Base-by-base conservation (phyloP, 2,888 invertebrate species). In the Neoascia interrupta region DNA sequence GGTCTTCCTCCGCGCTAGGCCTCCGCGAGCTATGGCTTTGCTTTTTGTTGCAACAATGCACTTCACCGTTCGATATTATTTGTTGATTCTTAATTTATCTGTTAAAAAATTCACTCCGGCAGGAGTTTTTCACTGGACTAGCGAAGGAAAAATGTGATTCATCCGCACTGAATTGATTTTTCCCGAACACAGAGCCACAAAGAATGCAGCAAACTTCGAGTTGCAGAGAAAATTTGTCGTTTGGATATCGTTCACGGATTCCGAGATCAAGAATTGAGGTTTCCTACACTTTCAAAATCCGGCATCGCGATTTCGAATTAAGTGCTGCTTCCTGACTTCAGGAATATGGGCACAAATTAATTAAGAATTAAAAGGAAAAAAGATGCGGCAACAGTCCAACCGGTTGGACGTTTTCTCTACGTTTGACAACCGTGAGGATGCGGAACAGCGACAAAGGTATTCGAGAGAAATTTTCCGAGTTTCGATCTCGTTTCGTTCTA, bases 91-190 rank as follows among this genome's bases (percentile, higher is more conserved):
- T 5, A 26, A 26, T 26, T n/a, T 31, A 45, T 69, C 39, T 43
- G 34, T 61, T 68, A 39, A 69, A 56, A 54, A 37, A 34, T 63
- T 63, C 4, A 26, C 36, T 28, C 11, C 10, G 13, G n/a, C 18
- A 16, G 0, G 8, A 34, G 11, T 28, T 43, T 21, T 16, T 11
- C 21, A 15, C 18, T 21, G 1, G 8, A 34, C 18, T 28, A 16
- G 31, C 39, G 6, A 26, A 37, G 13, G 19, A 11, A 56, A 58
- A 60, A 37, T 70, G 41, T 76, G 76, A 76, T 64, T 76, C 76
- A 76, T 72, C 64, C 26, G 70, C 23, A 53, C 37, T 39, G 64
- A 76, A 76, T 76, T 76, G 76, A 76, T 76, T 76, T 76, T 76
- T 76, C 76, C 76, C 64, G 8, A n/a, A n/a, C 31, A 31, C 31